Evolutionary conservation across 2,113 vertebrate species (phyloP).

Genomic region (Cichladusa arquata): DNA sequence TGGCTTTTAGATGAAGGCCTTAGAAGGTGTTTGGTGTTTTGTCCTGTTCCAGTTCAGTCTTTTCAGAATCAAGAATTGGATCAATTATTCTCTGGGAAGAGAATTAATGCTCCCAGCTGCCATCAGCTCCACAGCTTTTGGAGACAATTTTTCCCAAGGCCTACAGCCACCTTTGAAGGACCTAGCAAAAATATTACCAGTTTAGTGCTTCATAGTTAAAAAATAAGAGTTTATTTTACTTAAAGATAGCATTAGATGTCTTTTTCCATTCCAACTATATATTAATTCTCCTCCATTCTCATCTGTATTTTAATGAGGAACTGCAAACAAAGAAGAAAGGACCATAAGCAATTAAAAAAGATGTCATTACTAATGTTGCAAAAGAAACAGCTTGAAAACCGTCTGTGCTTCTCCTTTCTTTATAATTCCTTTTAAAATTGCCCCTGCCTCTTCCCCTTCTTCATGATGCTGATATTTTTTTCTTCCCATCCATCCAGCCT

Average conservation of each 20-base stretch:
- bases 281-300: not conserved
- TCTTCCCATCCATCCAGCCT: not conserved
- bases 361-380: not conserved
- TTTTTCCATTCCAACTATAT: not conserved
- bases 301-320: not conserved
- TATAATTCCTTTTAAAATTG: not conserved
- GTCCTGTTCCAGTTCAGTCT: not conserved
- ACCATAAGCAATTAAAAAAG: not conserved
- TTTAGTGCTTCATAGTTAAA: not conserved
- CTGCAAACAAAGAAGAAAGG: not conserved
- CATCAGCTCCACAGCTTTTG: not conserved
- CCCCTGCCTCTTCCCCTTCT: not conserved
- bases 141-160: not conserved
- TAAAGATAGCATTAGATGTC: not conserved
- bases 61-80: not conserved
- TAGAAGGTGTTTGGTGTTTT: not conserved
- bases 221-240: not conserved
- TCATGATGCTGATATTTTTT: not conserved
- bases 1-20: not conserved
- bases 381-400: conserved; percentile 20
- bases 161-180: not conserved
- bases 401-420: not conserved
- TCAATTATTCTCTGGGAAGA: not conserved
- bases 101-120: not conserved
- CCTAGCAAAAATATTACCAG: not conserved